Conservation (phyloP, 1,140 invertebrate species). For the Orchestia grillus region DNA sequence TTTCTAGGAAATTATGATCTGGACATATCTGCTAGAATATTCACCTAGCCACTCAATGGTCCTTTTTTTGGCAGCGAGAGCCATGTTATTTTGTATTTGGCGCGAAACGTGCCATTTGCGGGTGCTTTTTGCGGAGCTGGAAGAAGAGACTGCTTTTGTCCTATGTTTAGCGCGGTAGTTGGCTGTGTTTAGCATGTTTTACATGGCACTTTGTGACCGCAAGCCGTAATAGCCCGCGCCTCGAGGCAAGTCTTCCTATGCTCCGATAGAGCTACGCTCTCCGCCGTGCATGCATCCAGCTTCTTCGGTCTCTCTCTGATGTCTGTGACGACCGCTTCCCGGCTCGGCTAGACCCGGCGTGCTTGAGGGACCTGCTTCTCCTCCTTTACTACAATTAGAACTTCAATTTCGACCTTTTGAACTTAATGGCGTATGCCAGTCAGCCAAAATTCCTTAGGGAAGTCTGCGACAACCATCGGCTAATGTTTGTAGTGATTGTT, state of each 20-base stretch:
- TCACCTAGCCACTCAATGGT: not conserved
- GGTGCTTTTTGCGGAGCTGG: slow-evolving; percentile 15
- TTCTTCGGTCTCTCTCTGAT: not conserved
- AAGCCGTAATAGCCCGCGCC: slow-evolving; percentile 34
- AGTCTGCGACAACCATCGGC: not conserved
- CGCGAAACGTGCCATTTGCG: slow-evolving; percentile 29
- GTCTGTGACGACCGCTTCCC: not conserved
- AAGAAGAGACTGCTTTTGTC: slow-evolving; percentile 54
- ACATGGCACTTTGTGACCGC: slow-evolving; percentile 55
- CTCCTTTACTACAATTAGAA: not conserved
- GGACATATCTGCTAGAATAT: not conserved
- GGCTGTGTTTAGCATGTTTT: slow-evolving; percentile 55
- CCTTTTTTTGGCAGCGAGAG: not conserved
- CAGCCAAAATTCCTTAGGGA: not conserved
- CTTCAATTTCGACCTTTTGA: not conserved
- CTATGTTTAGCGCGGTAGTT: slow-evolving; percentile 50
- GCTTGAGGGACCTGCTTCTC: not conserved
- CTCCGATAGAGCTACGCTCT: not conserved
- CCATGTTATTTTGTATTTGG: slow-evolving; percentile 24
- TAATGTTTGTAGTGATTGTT: not conserved
- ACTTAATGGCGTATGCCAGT: not conserved
- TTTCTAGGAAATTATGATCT: not conserved
- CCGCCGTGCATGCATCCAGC: not conserved
- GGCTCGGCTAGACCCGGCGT: not conserved
- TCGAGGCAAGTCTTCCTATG: slow-evolving; percentile 41